Evolutionary conservation across 2,113 vertebrate species (phyloP).

Genomic region (Aix galericulata): DNA sequence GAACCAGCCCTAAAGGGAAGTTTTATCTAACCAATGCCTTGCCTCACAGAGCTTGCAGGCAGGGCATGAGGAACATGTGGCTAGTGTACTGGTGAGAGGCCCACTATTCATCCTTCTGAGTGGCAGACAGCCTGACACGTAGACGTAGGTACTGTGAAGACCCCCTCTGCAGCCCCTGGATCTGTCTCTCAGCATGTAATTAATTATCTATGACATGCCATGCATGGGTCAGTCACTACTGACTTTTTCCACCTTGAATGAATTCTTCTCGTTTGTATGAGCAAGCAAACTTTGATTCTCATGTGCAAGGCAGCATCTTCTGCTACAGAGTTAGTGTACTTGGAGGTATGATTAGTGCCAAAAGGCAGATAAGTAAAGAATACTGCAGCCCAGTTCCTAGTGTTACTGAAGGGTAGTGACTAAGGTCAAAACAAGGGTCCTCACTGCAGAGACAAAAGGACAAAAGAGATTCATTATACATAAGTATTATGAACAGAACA

Average conservation of each 20-base stretch:
- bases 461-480: not conserved
- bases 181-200: not conserved
- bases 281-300: not conserved
- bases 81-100: not conserved
- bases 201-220: not conserved
- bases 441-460: not conserved
- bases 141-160: not conserved
- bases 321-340: not conserved
- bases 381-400: not conserved
- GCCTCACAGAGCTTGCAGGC: not conserved
- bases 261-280: not conserved
- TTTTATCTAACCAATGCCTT: not conserved
- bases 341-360: not conserved
- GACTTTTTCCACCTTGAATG: not conserved
- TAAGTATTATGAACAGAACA: not conserved
- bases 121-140: not conserved
- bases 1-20: not conserved
- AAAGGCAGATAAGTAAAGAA: not conserved
- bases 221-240: not conserved
- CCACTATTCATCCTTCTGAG: fast-evolving
- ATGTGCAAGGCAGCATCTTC: not conserved
- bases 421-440: not conserved
- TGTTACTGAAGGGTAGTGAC: not conserved
- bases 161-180: not conserved
- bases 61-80: not conserved